phyloP scores from a whole-genome alignment of 1,140 invertebrate genomes.

The Caenorhabditis elegans region WBcel235 BX284606.5:8276501-8277000 shows the following conservation, averaged over 20 bases:
- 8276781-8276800: too few relatives aligned
- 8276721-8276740: too few relatives aligned
- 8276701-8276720: too few relatives aligned
- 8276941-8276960: too few relatives aligned
- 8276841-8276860: background rate
- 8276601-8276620: slow-evolving; percentile 1
- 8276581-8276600: background rate
- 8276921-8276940: too few relatives aligned
- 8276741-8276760: too few relatives aligned
- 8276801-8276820: background rate
- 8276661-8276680: background rate
- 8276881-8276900: too few relatives aligned
- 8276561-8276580: slow-evolving; percentile 7
- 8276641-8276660: background rate
- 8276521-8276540: background rate
- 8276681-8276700: background rate
- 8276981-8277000: too few relatives aligned
- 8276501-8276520: background rate
- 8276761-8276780: too few relatives aligned
- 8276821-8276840: background rate
- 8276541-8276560: slow-evolving; percentile 14
- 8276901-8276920: too few relatives aligned
- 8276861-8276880: too few relatives aligned
- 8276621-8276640: background rate
- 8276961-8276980: too few relatives aligned